Conservation (phyloP, 1,140 invertebrate species). For the Heliconius eleuchia region DNA sequence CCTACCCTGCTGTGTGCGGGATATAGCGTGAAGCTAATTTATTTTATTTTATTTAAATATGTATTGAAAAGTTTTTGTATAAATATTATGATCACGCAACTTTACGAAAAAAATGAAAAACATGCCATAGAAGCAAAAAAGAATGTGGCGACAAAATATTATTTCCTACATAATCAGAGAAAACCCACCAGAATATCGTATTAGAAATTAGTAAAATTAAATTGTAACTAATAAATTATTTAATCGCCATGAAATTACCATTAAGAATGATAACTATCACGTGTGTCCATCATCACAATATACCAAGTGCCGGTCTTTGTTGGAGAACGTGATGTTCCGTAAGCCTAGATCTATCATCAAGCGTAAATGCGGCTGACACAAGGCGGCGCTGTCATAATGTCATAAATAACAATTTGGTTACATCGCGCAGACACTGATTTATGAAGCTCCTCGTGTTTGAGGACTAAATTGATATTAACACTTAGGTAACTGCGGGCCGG, state of each 20-base stretch:
- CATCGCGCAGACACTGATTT: constrained; percentile 26
- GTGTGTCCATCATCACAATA: not conserved
- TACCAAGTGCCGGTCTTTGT: not conserved
- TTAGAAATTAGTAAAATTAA: no score
- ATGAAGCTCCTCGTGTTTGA: constrained; percentile 1
- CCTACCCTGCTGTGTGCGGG: no score
- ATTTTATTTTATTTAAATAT: no score
- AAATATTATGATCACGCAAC: no score
- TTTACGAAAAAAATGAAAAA: no score
- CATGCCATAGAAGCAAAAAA: no score
- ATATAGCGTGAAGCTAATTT: no score
- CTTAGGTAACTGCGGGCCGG: not conserved
- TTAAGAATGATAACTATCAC: not conserved
- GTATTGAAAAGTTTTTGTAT: no score
- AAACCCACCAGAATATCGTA: no score
- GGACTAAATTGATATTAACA: constrained; percentile 12
- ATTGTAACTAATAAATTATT: not conserved
- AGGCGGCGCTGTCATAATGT: constrained; percentile 21
- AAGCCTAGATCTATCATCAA: constrained; percentile 33
- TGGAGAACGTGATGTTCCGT: constrained; percentile 14
- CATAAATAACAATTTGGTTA: constrained; percentile 33
- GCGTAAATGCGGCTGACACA: constrained; percentile 31
- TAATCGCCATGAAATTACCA: not conserved
- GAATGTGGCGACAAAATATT: no score
- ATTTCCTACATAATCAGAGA: no score